Evolutionary conservation across 2,888 invertebrate species (phyloP).

Genomic region (Eurois occulta): DNA sequence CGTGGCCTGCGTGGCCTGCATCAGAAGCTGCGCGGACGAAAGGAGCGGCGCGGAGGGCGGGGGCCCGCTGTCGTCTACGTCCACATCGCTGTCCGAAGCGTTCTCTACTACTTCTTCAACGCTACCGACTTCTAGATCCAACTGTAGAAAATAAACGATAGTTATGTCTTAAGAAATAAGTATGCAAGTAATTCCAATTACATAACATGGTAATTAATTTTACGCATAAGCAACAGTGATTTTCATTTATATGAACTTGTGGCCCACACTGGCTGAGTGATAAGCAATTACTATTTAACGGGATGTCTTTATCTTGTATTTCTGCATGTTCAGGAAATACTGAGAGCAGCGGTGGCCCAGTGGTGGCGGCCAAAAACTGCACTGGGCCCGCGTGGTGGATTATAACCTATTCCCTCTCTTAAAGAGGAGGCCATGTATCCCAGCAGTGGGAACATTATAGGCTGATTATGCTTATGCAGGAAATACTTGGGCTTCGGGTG

Average conservation of each 20-base stretch:
- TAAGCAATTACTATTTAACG: not conserved
- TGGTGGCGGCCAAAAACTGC: too few species aligned
- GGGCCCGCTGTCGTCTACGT: slow-evolving; percentile 82
- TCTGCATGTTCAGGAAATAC: not conserved
- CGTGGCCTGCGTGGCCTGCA: slow-evolving; percentile 80
- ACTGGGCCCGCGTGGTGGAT: too few species aligned
- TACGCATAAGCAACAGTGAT: not conserved
- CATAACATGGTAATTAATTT: not conserved
- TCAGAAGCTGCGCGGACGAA: slow-evolving; percentile 85
- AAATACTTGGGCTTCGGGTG: not conserved
- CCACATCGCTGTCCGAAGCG: slow-evolving; percentile 87
- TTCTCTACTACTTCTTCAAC: slow-evolving; percentile 79
- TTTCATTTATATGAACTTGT: not conserved
- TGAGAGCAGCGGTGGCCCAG: too few species aligned
- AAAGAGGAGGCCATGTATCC: too few species aligned
- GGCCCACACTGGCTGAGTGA: not conserved
- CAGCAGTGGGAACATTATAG: too few species aligned
- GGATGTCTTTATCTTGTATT: not conserved
- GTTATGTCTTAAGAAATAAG: not conserved
- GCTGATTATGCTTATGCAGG: too few species aligned
- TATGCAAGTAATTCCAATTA: not conserved
- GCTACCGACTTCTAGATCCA: slow-evolving; percentile 79
- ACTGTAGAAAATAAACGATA: slow-evolving; percentile 59
- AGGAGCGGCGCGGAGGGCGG: slow-evolving; percentile 73
- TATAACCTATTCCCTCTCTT: too few species aligned